Percentiles rank a stretch among this genome's conserved stretches.
These are phyloP conservation scores for Sebastolobus alascanus DNA, from an alignment of 2,797 vertebrate genomes.

Conservation along the genomic window DNA sequence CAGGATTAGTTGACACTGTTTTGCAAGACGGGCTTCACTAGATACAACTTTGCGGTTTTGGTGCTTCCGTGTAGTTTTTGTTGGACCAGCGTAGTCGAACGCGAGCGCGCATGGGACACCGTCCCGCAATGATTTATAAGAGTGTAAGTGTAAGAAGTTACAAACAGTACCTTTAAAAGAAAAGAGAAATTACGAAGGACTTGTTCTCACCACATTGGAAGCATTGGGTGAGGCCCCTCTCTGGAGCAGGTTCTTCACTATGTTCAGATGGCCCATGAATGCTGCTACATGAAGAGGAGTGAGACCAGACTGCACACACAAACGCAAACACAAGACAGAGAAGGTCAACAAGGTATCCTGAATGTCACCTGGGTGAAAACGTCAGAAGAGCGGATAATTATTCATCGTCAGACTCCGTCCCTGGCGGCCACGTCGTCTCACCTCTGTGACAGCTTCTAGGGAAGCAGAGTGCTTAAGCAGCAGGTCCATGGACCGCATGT, in stretches of 20 bases:
- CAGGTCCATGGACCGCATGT: slow-evolving; percentile 96
- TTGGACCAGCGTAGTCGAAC: too few species aligned
- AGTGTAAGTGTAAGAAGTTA: too few species aligned
- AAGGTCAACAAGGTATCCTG: not conserved
- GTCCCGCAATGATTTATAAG: too few species aligned
- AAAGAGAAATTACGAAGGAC: too few species aligned
- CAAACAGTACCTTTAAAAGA: not conserved
- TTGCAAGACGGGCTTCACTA: too few species aligned
- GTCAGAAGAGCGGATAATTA: not conserved
- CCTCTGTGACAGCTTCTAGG: slow-evolving; percentile 96
- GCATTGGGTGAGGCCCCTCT: slow-evolving; percentile 96
- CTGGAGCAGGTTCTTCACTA: slow-evolving; percentile 93
- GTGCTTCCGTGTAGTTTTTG: too few species aligned
- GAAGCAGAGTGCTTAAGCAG: slow-evolving; percentile 96
- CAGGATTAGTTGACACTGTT: too few species aligned
- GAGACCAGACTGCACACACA: slow-evolving; percentile 90
- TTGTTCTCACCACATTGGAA: slow-evolving; percentile 94
- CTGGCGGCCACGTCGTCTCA: slow-evolving; percentile 66
- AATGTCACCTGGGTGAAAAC: not conserved
- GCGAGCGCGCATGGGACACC: too few species aligned
- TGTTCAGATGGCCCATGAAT: slow-evolving; percentile 97
- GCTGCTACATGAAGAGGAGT: slow-evolving; percentile 97
- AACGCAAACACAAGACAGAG: slow-evolving; percentile 29
- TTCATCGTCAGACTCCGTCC: not conserved
- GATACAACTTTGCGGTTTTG: too few species aligned